Conservation (phyloP, 2,888 invertebrate genomes). For the Hirtodrosophila duncani region DNA sequence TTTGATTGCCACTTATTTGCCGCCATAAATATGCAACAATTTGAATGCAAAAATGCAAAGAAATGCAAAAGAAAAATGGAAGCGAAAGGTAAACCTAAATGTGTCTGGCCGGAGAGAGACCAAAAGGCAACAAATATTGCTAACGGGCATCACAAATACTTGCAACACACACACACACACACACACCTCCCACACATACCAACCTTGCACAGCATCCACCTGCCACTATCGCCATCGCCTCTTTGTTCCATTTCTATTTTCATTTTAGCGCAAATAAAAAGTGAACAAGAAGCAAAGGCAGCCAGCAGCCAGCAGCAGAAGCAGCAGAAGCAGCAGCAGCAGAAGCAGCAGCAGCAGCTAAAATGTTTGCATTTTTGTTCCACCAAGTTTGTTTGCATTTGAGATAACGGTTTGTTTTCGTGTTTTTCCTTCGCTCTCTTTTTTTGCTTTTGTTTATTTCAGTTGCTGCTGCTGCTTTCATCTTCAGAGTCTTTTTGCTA, state of each 20-base stretch:
- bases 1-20: conserved; percentile 40
- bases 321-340: conserved; percentile 1
- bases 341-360: too few species aligned
- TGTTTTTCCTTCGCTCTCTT: not conserved
- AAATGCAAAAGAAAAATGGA: conserved; percentile 17
- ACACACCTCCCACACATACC: conserved; percentile 12
- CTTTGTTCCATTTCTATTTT: too few species aligned
- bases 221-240: too few species aligned
- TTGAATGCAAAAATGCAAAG: conserved; percentile 24
- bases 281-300: not conserved
- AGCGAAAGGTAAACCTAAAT: not conserved
- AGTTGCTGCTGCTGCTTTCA: conserved; percentile 7
- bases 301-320: conserved; percentile 1
- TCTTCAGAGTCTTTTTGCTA: conserved; percentile 11
- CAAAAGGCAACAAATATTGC: conserved; percentile 16
- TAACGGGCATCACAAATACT: conserved; percentile 25
- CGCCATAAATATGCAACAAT: conserved; percentile 46
- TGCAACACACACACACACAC: conserved; percentile 12
- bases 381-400: conserved; percentile 41
- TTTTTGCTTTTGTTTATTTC: conserved; percentile 2
- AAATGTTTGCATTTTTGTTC: conserved; percentile 43
- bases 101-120: not conserved
- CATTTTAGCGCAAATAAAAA: conserved; percentile 36
- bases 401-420: conserved; percentile 38
- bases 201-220: conserved; percentile 9